Evolutionary conservation across 2,888 invertebrate genomes (phyloP), one percentile per base, ranked within the genome.

Genomic region (Acleris cristana): DNA sequence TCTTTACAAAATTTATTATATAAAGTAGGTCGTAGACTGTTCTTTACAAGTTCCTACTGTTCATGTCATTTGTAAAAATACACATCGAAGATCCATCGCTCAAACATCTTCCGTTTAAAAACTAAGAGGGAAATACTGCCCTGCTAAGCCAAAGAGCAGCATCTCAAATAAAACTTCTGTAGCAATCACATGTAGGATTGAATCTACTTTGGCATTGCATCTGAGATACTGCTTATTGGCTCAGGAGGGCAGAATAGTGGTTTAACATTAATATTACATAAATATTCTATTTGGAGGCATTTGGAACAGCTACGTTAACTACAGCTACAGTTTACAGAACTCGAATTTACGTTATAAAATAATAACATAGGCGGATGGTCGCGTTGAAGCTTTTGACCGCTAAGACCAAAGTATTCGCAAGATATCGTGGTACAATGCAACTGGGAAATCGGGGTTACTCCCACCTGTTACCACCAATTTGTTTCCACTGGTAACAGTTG

Each of bases 1-100:
- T 70, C 69, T 74, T 74, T 74, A 71, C 18, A 71, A 72, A 63
- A 76, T 83, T 82, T 81, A 81, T 80, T 83, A 82, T 77, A 81
- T 76, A 84, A 84, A 83, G 78, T 80, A 80, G 71, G 68, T 71
- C 45, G 56, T 53, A 69, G 49, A 21, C 61, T 66, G 69, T 70
- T 75, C 74, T 76, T 72, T 76, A 76, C 74, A 77, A 75, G 19
- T 45, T 51, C 64, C 55, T 62, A 65, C 62, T 34, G 61, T 55
- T 53, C 45, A 53, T 58, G 57, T 52, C 51, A 26, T 51, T 60
- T 60, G 61, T 56, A 65, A 56, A 60, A 67, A 59, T 60, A 52
- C 56, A 61, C 61, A 57, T 61, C 19, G 45, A 53, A 67, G 53
- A 57, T 53, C 34, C 14, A 48, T 19, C 19, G 49, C 60, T 30